Percentiles rank a stretch among this genome's conserved stretches.
Conservation (phyloP, 2,888 invertebrate species). For the Netelia virgata region DNA sequence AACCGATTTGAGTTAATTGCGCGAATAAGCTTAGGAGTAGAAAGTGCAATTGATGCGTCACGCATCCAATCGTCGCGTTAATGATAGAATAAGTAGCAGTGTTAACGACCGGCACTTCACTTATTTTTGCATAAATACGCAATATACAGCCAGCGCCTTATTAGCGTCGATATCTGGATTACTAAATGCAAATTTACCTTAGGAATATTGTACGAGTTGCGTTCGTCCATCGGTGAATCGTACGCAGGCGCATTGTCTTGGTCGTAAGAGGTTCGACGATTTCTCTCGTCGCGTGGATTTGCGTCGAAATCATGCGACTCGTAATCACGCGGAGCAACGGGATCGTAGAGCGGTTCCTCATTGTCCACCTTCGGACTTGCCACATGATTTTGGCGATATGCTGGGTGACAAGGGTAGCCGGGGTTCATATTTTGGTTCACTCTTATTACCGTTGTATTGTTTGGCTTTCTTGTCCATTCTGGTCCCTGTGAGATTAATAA, state of each 20-base stretch:
- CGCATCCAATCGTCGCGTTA: slow-evolving; percentile 55
- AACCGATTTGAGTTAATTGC: slow-evolving; percentile 44
- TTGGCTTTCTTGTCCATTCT: slow-evolving; percentile 82
- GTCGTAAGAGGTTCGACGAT: slow-evolving; percentile 78
- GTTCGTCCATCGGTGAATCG: slow-evolving; percentile 72
- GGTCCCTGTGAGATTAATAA: slow-evolving; percentile 72
- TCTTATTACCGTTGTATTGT: slow-evolving; percentile 83
- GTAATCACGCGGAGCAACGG: slow-evolving; percentile 82
- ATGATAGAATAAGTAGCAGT: slow-evolving; percentile 55
- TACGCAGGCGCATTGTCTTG: slow-evolving; percentile 74
- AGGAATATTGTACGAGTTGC: slow-evolving; percentile 75
- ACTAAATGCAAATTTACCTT: slow-evolving; percentile 71
- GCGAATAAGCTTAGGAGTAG: slow-evolving; percentile 52
- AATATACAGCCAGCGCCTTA: too few relatives aligned
- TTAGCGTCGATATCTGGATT: neutral
- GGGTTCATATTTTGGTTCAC: slow-evolving; percentile 81
- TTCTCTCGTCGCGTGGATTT: slow-evolving; percentile 81
- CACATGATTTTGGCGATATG: slow-evolving; percentile 68
- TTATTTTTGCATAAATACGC: slow-evolving; percentile 1
- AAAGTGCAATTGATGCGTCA: slow-evolving; percentile 47
- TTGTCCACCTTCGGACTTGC: slow-evolving; percentile 72
- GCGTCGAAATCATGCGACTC: slow-evolving; percentile 84
- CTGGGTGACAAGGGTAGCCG: slow-evolving; percentile 67
- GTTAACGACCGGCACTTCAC: slow-evolving; percentile 46
- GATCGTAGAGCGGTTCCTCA: slow-evolving; percentile 83